A percentile compares a stretch with the other conserved stretches of the same genome.
These are phyloP conservation scores for Adineta ricciae DNA, from an alignment of 2,888 invertebrate genomes.

Conservation along the genomic window DNA sequence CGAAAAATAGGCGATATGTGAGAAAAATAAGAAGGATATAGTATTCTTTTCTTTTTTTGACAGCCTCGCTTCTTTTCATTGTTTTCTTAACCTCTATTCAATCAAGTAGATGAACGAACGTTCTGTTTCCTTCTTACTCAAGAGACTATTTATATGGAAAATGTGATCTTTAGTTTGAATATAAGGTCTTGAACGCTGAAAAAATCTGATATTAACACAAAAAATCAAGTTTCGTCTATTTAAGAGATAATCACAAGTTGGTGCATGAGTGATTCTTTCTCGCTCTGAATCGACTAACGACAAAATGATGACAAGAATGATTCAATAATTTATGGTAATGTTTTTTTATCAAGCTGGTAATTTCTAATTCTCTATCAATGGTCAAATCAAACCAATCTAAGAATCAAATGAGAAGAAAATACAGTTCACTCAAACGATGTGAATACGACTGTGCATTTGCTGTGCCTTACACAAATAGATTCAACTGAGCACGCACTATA, in stretches of 20 bases:
- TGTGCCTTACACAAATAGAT: background rate
- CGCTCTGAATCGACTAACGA: background rate
- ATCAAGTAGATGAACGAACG: background rate
- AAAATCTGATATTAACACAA: no score
- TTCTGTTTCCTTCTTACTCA: background rate
- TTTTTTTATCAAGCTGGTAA: background rate
- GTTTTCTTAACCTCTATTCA: background rate
- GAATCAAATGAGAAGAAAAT: background rate
- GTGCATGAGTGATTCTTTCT: background rate
- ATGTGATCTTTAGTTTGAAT: background rate
- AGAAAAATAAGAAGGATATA: background rate
- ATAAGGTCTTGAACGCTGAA: no score
- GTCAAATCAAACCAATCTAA: background rate
- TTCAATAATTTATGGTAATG: background rate
- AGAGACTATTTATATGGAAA: background rate
- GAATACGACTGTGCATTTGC: background rate
- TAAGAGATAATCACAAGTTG: no score
- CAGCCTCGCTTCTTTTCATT: background rate
- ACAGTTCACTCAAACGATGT: background rate
- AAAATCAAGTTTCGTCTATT: no score
- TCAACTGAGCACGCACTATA: background rate
- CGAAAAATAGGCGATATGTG: background rate
- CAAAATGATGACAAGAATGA: background rate
- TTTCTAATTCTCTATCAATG: background rate
- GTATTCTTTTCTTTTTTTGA: background rate